Conservation (phyloP, 2,113 vertebrate species). For the Danionella cerebrum region DNA sequence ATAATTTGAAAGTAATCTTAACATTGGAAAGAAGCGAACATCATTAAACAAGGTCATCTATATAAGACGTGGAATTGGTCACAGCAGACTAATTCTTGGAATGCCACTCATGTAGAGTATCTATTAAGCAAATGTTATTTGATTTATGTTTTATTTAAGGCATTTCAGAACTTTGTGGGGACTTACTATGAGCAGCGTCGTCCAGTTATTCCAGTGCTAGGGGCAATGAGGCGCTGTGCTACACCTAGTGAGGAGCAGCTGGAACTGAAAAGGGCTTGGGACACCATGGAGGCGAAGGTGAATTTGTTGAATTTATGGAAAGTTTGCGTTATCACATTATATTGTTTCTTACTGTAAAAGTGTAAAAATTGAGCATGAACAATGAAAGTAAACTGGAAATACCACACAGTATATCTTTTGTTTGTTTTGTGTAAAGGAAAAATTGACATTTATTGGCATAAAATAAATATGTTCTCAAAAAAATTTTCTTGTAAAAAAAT, state of each 20-base stretch:
- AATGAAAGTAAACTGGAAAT: too few relatives aligned
- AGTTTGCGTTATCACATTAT: background rate
- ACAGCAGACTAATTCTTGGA: too few relatives aligned
- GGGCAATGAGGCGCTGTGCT: slow-evolving; percentile 40
- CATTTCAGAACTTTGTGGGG: slow-evolving; percentile 63
- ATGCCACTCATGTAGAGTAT: too few relatives aligned
- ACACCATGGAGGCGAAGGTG: slow-evolving; percentile 62
- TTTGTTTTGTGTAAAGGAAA: too few relatives aligned
- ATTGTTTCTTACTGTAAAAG: too few relatives aligned
- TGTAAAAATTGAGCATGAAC: too few relatives aligned
- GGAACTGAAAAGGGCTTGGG: slow-evolving; percentile 57
- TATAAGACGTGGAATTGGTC: too few relatives aligned
- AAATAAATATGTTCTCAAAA: background rate
- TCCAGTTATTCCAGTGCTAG: slow-evolving; percentile 53
- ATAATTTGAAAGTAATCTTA: too few relatives aligned
- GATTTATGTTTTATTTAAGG: slow-evolving; percentile 45
- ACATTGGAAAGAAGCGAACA: too few relatives aligned
- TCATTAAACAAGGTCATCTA: too few relatives aligned
- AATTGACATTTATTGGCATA: too few relatives aligned
- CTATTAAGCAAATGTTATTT: background rate
- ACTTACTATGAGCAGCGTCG: slow-evolving; percentile 61
- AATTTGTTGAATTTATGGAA: background rate
- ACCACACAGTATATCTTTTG: too few relatives aligned
- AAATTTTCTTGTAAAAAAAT: background rate
- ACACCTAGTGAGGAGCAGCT: slow-evolving; percentile 48